Base-by-base conservation (phyloP, 2,888 invertebrate genomes). In the Tryphoninae sp. region DNA sequence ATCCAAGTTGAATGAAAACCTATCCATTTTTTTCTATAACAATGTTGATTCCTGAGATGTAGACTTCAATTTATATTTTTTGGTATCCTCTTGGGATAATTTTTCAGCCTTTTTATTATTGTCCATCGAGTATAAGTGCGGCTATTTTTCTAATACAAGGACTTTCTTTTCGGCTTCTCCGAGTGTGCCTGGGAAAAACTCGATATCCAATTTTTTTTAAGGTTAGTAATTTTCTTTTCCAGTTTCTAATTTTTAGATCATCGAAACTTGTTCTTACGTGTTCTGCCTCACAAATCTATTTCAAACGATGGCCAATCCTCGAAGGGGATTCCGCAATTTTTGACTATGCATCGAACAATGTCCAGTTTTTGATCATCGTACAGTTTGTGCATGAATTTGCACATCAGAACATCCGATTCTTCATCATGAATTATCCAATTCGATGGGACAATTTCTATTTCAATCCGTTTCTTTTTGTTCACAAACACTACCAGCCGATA, bases 151-250 rank as follows among this genome's bases (percentile, higher is more conserved):
- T 16, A 55, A n/a, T 1, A 69, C 6, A n/a, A 16, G 7, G 16
- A 23, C 53, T 23, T 40, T 69, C 22, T 69, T 9, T 22, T 69
- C 69, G 7, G 69, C 69, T 69, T 69, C 69, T 69, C 2, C 22
- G 26, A 22, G 23, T n/a, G 69, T 53, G 16, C 6, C 55, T 69
- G 16, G 11, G 13, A 26, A 16, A 69, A 26, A 26, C 2, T 26
- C 23, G 2, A 26, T 26, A 26, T 2, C 2, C 1, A 22, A 26
- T 23, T 23, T 69, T 8, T 55, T 23, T 69, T 22, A 26, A 53
- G 61, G 16, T n/a, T 61, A 61, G 9, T 4, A 33, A 61, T n/a
- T 33, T 33, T 33, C 2, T 33, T 61, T 33, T 61, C 33, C 33
- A 13, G 49, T 49, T 9, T 49, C 2, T n/a, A 49, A 3, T 49